Percentiles rank a stretch among this genome's conserved stretches.
Evolutionary conservation across 2,113 vertebrate genomes (phyloP).

Genomic region (Peromyscus californicus): DNA sequence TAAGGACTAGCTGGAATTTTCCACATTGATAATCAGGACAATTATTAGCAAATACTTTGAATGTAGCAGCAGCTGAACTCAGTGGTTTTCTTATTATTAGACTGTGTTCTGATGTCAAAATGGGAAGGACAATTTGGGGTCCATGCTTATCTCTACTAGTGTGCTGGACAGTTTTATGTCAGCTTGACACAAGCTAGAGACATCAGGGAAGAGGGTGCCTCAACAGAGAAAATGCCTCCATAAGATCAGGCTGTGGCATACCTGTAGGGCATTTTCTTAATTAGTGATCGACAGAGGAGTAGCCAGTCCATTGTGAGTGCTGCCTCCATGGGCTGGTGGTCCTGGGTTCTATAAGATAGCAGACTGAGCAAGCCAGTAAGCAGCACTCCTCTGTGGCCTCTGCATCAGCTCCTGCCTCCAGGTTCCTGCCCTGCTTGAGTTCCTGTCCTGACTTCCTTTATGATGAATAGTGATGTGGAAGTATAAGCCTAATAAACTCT

Average conservation of each 20-base stretch:
- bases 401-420: not conserved
- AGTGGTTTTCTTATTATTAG: conserved; percentile 11
- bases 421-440: not conserved
- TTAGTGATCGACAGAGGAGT: not conserved
- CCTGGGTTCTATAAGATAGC: not conserved
- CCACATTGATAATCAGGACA: not conserved
- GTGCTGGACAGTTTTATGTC: not conserved
- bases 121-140: not conserved
- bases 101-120: conserved; percentile 1
- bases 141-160: not conserved
- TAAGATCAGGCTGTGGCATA: not conserved
- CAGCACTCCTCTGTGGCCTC: not conserved
- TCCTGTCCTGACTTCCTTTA: not conserved
- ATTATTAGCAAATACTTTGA: not conserved
- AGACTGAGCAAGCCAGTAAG: not conserved
- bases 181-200: not conserved
- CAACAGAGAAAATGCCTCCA: not conserved
- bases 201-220: not conserved
- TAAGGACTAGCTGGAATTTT: not conserved
- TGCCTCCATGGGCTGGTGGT: not conserved
- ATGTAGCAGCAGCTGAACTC: not conserved
- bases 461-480: not conserved
- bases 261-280: not conserved
- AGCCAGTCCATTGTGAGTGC: not conserved
- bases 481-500: not conserved